These are phyloP conservation scores for Bettongia penicillata DNA, from an alignment of 2,113 vertebrate species.

Conservation along the genomic window DNA sequence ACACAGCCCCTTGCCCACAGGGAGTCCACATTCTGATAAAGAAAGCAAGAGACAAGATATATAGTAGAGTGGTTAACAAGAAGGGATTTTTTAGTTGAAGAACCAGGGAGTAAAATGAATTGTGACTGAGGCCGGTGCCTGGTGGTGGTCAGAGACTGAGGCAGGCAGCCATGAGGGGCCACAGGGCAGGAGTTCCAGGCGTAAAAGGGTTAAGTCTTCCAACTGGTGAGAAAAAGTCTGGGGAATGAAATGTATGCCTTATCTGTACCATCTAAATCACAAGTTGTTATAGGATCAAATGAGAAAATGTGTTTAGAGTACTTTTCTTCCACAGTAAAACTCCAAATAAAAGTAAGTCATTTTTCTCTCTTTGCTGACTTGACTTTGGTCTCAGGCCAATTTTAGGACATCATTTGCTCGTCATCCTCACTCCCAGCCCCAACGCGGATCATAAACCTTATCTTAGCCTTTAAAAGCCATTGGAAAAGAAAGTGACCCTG, in stretches of 20 bases:
- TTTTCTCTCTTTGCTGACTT: neutral
- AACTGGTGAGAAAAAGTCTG: neutral
- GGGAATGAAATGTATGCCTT: neutral
- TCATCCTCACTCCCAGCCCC: neutral
- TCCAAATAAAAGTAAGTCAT: neutral
- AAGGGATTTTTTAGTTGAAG: neutral
- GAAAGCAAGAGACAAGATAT: neutral
- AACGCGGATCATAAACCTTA: neutral
- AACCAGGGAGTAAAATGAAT: neutral
- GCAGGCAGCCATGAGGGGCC: neutral
- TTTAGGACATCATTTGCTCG: neutral
- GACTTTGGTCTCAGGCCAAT: neutral
- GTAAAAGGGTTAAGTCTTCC: neutral
- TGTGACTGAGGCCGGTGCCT: neutral
- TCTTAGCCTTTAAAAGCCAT: slow-evolving; percentile 15
- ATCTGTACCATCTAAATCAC: neutral
- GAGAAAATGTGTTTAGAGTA: neutral
- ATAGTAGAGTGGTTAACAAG: neutral
- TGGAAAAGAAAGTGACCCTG: neutral
- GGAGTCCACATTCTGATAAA: neutral
- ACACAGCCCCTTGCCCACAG: neutral
- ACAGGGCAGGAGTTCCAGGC: neutral
- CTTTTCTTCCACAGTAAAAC: neutral
- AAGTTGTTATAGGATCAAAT: neutral
- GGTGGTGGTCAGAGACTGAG: neutral